Evolutionary conservation across 2,888 invertebrate genomes (phyloP).

Genomic region (Sinohyriopsis cumingii): DNA sequence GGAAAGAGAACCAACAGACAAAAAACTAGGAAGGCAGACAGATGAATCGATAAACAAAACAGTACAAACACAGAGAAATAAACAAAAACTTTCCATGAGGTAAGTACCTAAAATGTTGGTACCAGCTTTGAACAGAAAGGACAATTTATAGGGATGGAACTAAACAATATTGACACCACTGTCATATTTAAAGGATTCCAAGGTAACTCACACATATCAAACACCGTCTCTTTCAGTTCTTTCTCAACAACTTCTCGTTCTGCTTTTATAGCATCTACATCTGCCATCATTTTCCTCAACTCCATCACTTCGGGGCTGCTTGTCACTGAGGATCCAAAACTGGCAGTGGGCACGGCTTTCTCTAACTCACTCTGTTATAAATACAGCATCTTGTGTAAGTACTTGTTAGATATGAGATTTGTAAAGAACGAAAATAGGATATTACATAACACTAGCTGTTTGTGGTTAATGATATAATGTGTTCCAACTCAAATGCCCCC

Average conservation of each 20-base stretch:
- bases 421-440: not conserved
- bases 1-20: too few relatives aligned
- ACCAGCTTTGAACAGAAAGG: too few relatives aligned
- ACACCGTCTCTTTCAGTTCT: slow-evolving; percentile 85
- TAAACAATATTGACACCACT: too few relatives aligned
- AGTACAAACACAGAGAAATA: too few relatives aligned
- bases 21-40: too few relatives aligned
- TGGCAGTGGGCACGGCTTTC: slow-evolving; percentile 70
- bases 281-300: slow-evolving; percentile 85
- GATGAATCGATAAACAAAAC: too few relatives aligned
- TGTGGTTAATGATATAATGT: too few relatives aligned
- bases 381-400: not conserved
- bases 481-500: too few relatives aligned
- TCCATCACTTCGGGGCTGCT: slow-evolving; percentile 77
- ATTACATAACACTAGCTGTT: not conserved
- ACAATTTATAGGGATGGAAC: too few relatives aligned
- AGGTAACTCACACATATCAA: slow-evolving; percentile 81
- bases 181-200: not conserved
- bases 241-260: slow-evolving; percentile 92
- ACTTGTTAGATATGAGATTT: not conserved
- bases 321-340: slow-evolving; percentile 74
- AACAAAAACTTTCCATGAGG: too few relatives aligned
- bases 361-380: slow-evolving; percentile 63
- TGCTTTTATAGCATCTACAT: slow-evolving; percentile 88
- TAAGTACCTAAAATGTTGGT: too few relatives aligned